These are phyloP conservation scores for Coryphaenoides rupestris DNA, from an alignment of 2,113 vertebrate species.

Conservation along the genomic window DNA sequence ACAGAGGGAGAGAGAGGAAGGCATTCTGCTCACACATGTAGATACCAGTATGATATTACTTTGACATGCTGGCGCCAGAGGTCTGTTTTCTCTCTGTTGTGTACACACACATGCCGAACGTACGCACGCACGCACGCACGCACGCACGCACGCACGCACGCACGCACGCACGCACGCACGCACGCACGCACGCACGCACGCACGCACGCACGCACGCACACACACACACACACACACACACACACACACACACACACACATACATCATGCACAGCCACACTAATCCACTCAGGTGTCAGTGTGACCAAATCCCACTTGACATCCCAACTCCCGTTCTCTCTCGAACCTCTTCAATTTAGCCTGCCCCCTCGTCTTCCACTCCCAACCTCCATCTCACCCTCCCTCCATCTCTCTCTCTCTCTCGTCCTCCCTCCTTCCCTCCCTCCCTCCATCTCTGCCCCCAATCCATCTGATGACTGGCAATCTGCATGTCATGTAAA, in stretches of 20 bases:
- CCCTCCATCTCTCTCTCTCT: neutral
- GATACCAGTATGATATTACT: too few relatives aligned
- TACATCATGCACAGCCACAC: neutral
- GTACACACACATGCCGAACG: neutral
- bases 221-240: constrained; percentile 2
- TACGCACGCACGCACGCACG: neutral
- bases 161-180: too few relatives aligned
- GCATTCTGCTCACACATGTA: neutral
- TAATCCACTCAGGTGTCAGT: constrained; percentile 40
- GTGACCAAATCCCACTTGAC: constrained; percentile 45
- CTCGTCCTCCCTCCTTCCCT: too few relatives aligned
- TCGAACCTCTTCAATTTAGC: neutral
- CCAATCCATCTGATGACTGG: constrained; percentile 36
- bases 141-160: neutral
- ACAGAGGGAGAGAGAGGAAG: neutral
- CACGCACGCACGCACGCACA: neutral
- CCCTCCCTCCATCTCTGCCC: neutral
- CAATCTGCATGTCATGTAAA: constrained; percentile 49
- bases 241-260: constrained; percentile 12
- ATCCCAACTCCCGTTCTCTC: neutral
- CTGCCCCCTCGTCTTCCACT: neutral
- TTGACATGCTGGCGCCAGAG: constrained; percentile 23
- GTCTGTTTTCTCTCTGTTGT: constrained; percentile 30
- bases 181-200: too few relatives aligned
- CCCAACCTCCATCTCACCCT: neutral